Base-by-base conservation (phyloP, 1,140 invertebrate genomes). In the Ceratina australensis region DNA sequence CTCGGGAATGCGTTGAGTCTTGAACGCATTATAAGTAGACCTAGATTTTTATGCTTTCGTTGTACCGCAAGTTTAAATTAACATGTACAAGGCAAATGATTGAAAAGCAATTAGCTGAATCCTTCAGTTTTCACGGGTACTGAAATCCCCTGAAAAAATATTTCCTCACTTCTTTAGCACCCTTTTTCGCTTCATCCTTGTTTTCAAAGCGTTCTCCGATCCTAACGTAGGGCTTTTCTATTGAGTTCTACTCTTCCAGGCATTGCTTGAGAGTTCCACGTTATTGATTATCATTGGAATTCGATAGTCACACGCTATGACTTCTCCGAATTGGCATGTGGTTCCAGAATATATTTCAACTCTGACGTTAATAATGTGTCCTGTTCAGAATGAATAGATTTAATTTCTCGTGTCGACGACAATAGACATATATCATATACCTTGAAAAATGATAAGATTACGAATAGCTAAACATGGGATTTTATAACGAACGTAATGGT, bases 231-330 rank as follows among this genome's bases (percentile, higher is more conserved):
- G 56, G 8, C 26, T 47, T 61, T 47, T 61, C 66, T 66, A 77
- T 77, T 54, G 66, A 77, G 20, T 56, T 24, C 8, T 15, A 54
- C 47, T 77, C 57, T 77, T 26, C 71, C 61, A 49, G 74, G 54
- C 67, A 63, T 28, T 57, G 20, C 65, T 69, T 61, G 16, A 76
- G 69, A 60, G 74, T 77, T 77, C 13, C 57, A 13, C 20, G 49
- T 47, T 77, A 77, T 77, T 69, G 74, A 76, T 76, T 76, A 76
- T 69, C 65, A 1, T 20, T 47, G 67, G 20, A 77, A 71, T 77
- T 77, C 57, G 67, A 77, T 71, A 71, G 57, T 20, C 28, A n/a
- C 26, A n/a, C 33, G 60, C 60, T 63, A 61, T 57, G 56, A 52
- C 56, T 56, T 77, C 71, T 77, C 13, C 20, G 13, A 71, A 18